phyloP scores from a whole-genome alignment of 2,113 vertebrate species.

The Varanus salvator region DNA sequence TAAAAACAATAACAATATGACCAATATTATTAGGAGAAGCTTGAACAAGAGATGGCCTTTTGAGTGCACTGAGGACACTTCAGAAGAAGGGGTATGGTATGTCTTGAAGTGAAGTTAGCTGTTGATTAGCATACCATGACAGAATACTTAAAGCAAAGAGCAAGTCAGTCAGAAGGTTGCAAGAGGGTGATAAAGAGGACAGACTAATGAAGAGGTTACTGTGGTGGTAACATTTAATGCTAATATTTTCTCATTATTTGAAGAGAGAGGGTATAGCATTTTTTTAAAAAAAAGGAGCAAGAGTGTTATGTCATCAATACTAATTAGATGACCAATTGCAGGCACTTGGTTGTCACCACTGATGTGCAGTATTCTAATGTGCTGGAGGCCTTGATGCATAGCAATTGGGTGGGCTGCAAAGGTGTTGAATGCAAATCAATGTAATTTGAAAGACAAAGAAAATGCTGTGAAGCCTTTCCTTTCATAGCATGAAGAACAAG shows the following conservation, averaged over 20 bases:
- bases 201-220: constrained; percentile 44
- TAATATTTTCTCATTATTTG: constrained; percentile 52
- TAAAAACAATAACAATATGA: constrained; percentile 49
- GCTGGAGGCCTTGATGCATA: neutral
- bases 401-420: neutral
- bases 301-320: constrained; percentile 30
- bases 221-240: constrained; percentile 40
- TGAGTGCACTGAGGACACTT: constrained; percentile 49
- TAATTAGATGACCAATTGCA: constrained; percentile 23
- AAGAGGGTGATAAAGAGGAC: constrained; percentile 54
- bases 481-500: neutral
- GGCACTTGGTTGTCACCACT: constrained; percentile 21
- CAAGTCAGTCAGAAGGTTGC: constrained; percentile 29
- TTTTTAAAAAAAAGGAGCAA: neutral
- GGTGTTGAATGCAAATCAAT: constrained; percentile 9
- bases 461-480: neutral
- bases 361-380: neutral
- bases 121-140: constrained; percentile 62
- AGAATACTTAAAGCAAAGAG: constrained; percentile 51
- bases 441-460: neutral
- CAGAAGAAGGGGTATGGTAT: constrained; percentile 52
- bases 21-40: constrained; percentile 45
- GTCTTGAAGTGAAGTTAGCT: constrained; percentile 54
- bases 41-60: constrained; percentile 48
- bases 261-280: constrained; percentile 7